These are phyloP conservation scores for Sebastiscus albofasciatus DNA, from an alignment of 2,797 vertebrate species.

Conservation along the genomic window DNA sequence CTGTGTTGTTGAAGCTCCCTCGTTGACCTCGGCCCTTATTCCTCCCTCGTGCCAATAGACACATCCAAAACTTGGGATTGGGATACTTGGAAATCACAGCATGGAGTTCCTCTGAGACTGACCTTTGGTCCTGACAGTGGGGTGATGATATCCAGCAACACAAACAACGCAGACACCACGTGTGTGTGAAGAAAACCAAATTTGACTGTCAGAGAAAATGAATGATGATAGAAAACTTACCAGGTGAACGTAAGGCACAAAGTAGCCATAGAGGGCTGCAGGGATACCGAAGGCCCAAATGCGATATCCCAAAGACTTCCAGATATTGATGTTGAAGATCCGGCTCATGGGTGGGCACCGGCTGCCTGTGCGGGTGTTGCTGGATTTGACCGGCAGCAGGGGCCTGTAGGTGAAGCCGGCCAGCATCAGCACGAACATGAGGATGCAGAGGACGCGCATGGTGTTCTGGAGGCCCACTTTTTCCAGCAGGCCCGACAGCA, in stretches of 20 bases:
- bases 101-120: conserved; percentile 8
- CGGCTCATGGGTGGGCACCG: conserved; percentile 75
- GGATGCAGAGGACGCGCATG: conserved; percentile 86
- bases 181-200: neutral
- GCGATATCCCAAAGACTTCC: conserved; percentile 89
- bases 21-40: neutral
- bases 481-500: conserved; percentile 80
- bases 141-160: neutral
- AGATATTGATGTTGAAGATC: conserved; percentile 91
- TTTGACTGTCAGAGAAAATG: neutral
- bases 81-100: conserved; percentile 36
- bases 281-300: conserved; percentile 96
- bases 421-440: conserved; percentile 91
- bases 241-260: conserved; percentile 97
- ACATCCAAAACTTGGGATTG: conserved; percentile 37
- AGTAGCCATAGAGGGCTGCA: conserved; percentile 94
- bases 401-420: conserved; percentile 93
- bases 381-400: conserved; percentile 71
- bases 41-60: neutral
- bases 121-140: neutral
- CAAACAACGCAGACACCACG: neutral
- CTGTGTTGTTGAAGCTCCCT: conserved; percentile 49
- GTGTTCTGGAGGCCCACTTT: conserved; percentile 83
- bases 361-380: conserved; percentile 65
- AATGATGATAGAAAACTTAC: conserved; percentile 80